Base-by-base conservation (phyloP, 2,888 invertebrate genomes). In the Beris chalybata region DNA sequence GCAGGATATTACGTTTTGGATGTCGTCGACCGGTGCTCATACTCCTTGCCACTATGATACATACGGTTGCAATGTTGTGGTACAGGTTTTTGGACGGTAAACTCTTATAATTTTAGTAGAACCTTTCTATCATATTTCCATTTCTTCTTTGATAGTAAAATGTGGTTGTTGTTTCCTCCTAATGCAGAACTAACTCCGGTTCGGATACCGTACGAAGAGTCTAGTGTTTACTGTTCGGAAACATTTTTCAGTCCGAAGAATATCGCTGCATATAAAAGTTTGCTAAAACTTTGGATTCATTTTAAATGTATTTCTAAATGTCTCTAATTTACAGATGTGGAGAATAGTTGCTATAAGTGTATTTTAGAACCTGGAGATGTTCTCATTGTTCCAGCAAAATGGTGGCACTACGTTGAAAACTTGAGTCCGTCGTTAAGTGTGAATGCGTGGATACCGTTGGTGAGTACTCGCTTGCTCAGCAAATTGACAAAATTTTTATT, bases 371-470 rank as follows among this genome's bases (percentile, higher is more conserved):
- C 94, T 9, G 95, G 95, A 0, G 93, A 97, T 80, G 90, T 94
- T 0, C 82, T 98, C 44, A 86, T 92, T 74, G 91, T 98, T 6
- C 97, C 97, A 0, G 85, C 86, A 69, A 90, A 92, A 69, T 98
- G 97, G 97, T 98, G 97, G 97, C 97, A 97, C 82, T 96, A 91
- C 82, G 97, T 97, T 0, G 92, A 94, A 79, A 95, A 95, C 76
- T 79, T 87, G 43, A 91, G 93, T 83, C 82, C 84, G 4, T 78
- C 88, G 56, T 84, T 89, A 43, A 82, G 87, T 64, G 80, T 89
- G 5, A 89, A 89, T 74, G 82, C 83, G 47, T 89, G 89, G 89
- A 78, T 97, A 70, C 91, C 92, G 54, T 79, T 91, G 80, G 90
- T 89, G 82, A 78, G 80, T 77, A 52, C 6, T 31, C 1, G 9